phyloP scores from a whole-genome alignment of 2,113 vertebrate species.

The Halichoerus grypus region DNA sequence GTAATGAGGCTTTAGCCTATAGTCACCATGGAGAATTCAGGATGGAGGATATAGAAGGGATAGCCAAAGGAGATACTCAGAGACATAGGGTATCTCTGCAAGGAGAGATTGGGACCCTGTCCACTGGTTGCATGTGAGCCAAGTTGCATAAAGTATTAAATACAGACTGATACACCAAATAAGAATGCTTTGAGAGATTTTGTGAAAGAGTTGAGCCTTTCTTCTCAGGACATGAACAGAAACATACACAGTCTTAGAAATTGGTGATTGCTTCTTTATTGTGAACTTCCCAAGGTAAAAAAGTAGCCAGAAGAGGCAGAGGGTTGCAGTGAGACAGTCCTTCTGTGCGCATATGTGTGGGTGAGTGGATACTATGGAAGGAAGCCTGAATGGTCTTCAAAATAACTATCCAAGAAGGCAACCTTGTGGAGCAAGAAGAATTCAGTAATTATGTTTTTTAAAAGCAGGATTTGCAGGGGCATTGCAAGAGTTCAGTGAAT shows the following conservation, averaged over 20 bases:
- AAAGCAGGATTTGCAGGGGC: neutral
- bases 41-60: neutral
- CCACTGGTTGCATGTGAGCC: neutral
- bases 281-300: neutral
- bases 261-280: neutral
- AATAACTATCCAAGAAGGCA: neutral
- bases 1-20: neutral
- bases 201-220: neutral
- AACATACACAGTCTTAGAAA: neutral
- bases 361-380: neutral
- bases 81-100: neutral
- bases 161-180: neutral
- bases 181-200: neutral
- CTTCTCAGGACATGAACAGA: neutral
- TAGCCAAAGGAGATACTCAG: neutral
- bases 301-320: neutral
- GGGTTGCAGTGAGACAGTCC: neutral
- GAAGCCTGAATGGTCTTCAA: accelerated
- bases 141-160: neutral
- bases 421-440: neutral
- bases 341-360: neutral
- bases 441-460: neutral
- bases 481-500: neutral
- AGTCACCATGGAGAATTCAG: neutral
- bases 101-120: neutral